phyloP scores from a whole-genome alignment of 1,140 invertebrate species.

The Drosophila novamexicana region DNA sequence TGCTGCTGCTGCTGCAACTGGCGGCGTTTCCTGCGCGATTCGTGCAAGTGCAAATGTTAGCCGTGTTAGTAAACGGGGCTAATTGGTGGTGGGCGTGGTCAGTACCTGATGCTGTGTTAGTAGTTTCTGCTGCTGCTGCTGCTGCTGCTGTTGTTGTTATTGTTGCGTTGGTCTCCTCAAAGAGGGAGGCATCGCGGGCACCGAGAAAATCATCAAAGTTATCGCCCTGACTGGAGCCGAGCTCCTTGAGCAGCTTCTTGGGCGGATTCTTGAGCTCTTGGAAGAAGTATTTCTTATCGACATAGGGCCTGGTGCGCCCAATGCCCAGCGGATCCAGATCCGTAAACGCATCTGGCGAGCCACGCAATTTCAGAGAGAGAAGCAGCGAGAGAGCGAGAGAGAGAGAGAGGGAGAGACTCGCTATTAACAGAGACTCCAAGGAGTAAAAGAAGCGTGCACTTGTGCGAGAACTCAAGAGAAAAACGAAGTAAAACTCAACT shows the following conservation, averaged over 20 bases:
- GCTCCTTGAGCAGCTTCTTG: slow-evolving; percentile 94
- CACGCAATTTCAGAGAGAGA: slow-evolving; percentile 26
- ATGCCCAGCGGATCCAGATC: slow-evolving; percentile 96
- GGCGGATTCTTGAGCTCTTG: slow-evolving; percentile 96
- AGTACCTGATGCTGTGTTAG: slow-evolving; percentile 31
- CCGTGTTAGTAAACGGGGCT: slow-evolving; percentile 42
- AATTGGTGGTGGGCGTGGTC: slow-evolving; percentile 42
- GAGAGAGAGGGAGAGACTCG: slow-evolving; percentile 16
- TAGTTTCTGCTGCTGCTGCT: slow-evolving; percentile 4
- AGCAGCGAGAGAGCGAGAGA: slow-evolving; percentile 7
- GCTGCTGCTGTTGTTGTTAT: slow-evolving; percentile 36
- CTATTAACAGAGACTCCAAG: slow-evolving; percentile 6
- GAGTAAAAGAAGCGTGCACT: slow-evolving; percentile 2
- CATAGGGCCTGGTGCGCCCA: slow-evolving; percentile 94
- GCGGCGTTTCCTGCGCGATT: slow-evolving; percentile 36
- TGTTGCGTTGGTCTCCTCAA: slow-evolving; percentile 52
- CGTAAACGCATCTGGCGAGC: slow-evolving; percentile 92
- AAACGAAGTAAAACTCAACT: slow-evolving; percentile 10
- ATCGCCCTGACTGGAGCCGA: slow-evolving; percentile 84
- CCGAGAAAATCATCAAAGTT: slow-evolving; percentile 58
- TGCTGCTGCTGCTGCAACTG: slow-evolving; percentile 43
- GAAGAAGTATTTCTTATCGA: slow-evolving; percentile 98
- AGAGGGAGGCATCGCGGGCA: slow-evolving; percentile 59
- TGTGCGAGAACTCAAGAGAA: slow-evolving; percentile 5
- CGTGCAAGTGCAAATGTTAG: slow-evolving; percentile 80